phyloP scores from a whole-genome alignment of 1,140 invertebrate species.

The Hypsibius dujardini region DNA sequence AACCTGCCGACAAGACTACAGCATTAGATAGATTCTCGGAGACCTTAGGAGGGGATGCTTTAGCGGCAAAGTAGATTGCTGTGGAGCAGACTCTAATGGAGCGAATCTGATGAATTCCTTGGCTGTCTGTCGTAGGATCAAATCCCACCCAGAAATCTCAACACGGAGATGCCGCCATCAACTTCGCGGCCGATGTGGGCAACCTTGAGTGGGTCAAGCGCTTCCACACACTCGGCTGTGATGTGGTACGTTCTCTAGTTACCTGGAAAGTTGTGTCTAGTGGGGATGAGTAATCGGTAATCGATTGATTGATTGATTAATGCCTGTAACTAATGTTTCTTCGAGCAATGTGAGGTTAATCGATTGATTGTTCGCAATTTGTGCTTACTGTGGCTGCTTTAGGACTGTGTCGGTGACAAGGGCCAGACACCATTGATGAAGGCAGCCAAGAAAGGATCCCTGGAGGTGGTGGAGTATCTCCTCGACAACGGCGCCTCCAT shows the following conservation, averaged over 20 bases:
- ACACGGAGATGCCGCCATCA: not conserved
- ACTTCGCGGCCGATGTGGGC: constrained; percentile 6
- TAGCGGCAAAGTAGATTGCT: no score
- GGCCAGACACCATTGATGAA: constrained; percentile 1
- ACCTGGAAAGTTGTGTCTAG: not conserved
- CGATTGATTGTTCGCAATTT: no score
- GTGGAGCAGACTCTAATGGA: no score
- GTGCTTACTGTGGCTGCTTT: not conserved
- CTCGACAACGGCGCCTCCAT: not conserved
- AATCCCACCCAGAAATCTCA: not conserved
- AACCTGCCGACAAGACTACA: no score
- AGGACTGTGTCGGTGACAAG: constrained; percentile 12
- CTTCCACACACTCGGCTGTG: constrained; percentile 7
- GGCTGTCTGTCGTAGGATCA: not conserved
- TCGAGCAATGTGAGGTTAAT: no score
- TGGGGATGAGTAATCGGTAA: no score
- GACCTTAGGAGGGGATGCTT: no score
- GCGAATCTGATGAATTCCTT: no score
- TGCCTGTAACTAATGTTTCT: no score
- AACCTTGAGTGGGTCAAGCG: constrained; percentile 5
- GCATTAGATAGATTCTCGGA: no score
- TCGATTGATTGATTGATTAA: no score
- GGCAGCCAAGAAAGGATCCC: constrained; percentile 13
- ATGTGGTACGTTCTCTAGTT: constrained; percentile 4
- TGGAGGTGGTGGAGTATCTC: constrained; percentile 1